Percentiles rank a stretch among this genome's conserved stretches.
phyloP scores from a whole-genome alignment of 2,113 vertebrate genomes.

The Holacanthus passer region DNA sequence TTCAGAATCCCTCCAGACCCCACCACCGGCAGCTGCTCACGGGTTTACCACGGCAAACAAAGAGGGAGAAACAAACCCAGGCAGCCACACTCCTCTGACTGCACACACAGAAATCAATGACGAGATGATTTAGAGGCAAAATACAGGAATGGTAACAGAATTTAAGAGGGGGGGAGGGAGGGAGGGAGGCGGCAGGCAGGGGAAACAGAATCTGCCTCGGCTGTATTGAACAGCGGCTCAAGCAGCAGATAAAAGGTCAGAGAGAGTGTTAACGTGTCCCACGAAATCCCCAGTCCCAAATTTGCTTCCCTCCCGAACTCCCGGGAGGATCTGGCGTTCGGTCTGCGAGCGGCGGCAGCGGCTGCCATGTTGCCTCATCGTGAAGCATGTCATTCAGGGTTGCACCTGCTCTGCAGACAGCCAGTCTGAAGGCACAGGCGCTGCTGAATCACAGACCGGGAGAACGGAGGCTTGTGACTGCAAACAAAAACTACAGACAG shows the following conservation, averaged over 20 bases:
- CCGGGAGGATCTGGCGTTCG: conserved; percentile 21
- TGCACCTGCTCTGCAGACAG: conserved; percentile 66
- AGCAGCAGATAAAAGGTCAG: conserved; percentile 33
- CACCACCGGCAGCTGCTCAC: conserved; percentile 90
- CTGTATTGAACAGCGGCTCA: conserved; percentile 15
- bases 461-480: neutral
- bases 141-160: conserved; percentile 53
- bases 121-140: conserved; percentile 62
- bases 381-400: conserved; percentile 44
- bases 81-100: conserved; percentile 67
- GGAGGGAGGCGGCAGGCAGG: conserved; percentile 8
- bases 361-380: conserved; percentile 63
- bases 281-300: conserved; percentile 20
- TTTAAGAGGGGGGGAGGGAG: conserved; percentile 21
- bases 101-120: conserved; percentile 56
- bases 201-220: conserved; percentile 42
- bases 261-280: conserved; percentile 1
- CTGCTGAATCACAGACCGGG: conserved; percentile 38
- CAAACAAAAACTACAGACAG: conserved; percentile 4
- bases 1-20: conserved; percentile 89
- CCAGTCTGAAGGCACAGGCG: conserved; percentile 28
- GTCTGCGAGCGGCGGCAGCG: conserved; percentile 34
- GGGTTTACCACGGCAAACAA: conserved; percentile 87
- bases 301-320: conserved; percentile 6
- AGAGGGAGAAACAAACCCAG: conserved; percentile 77